These are phyloP conservation scores for Gnathonemus longibarbis DNA, from an alignment of 2,113 vertebrate species.

Conservation along the genomic window DNA sequence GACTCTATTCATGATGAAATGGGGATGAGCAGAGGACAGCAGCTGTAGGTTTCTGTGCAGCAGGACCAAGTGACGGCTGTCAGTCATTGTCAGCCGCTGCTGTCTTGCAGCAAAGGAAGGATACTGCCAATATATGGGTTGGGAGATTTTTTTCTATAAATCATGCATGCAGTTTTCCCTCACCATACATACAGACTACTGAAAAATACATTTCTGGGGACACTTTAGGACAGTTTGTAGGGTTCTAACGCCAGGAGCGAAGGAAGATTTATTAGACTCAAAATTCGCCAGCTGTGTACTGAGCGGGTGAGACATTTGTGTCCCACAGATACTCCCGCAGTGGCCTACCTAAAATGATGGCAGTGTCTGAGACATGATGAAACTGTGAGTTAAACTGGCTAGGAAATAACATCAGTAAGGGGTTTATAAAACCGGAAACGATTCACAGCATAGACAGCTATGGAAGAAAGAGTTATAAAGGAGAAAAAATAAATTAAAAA, in stretches of 20 bases:
- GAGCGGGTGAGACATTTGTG: neutral
- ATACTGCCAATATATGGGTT: neutral
- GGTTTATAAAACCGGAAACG: neutral
- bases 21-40: neutral
- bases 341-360: neutral
- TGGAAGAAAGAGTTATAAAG: neutral
- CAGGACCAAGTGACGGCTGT: conserved; percentile 1
- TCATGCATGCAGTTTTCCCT: neutral
- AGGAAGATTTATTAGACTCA: neutral
- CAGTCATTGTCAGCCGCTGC: conserved; percentile 6
- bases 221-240: neutral
- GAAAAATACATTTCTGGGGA: neutral
- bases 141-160: neutral
- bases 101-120: neutral
- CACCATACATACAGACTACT: neutral
- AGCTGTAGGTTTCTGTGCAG: neutral
- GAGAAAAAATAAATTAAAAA: neutral
- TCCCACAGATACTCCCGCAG: neutral
- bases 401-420: neutral
- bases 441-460: neutral
- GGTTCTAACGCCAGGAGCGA: neutral
- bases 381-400: neutral
- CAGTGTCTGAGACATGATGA: neutral
- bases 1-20: conserved; percentile 11
- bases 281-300: neutral